These are phyloP conservation scores for Drosophila kepulauana DNA, from an alignment of 1,140 invertebrate species.

Conservation along the genomic window DNA sequence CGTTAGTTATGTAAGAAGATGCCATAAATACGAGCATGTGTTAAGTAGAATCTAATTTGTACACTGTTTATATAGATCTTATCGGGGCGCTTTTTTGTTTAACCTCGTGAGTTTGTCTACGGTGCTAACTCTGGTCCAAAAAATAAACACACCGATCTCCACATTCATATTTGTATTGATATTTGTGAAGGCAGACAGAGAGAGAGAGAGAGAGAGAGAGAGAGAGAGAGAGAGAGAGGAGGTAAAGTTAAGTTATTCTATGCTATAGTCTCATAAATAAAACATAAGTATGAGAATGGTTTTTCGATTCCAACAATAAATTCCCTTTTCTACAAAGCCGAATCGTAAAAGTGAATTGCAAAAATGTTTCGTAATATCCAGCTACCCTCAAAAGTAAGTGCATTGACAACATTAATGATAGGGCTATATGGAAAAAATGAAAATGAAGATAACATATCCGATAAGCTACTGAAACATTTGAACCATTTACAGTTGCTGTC, in stretches of 20 bases:
- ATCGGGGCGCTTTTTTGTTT: conserved; percentile 20
- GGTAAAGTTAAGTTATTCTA: too few relatives aligned
- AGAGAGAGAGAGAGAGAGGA: neutral
- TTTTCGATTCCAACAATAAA: neutral
- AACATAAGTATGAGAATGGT: neutral
- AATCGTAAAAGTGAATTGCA: neutral
- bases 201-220: neutral
- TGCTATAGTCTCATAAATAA: too few relatives aligned
- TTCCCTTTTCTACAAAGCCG: too few relatives aligned
- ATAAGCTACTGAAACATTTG: conserved; percentile 16
- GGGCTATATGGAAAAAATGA: neutral
- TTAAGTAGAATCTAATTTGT: conserved; percentile 31
- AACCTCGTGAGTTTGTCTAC: conserved; percentile 6
- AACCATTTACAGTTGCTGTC: conserved; percentile 7
- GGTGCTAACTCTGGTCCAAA: conserved; percentile 11
- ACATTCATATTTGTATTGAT: conserved; percentile 10
- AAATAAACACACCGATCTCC: neutral
- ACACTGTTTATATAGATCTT: conserved; percentile 46
- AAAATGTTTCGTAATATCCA: conserved; percentile 1
- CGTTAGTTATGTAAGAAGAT: conserved; percentile 22
- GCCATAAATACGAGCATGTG: conserved; percentile 19
- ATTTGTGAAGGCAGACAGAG: conserved; percentile 12
- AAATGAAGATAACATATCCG: conserved; percentile 9
- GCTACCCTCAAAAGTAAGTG: neutral
- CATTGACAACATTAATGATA: neutral